Evolutionary conservation across 2,113 vertebrate species (phyloP), one percentile per base, ranked within the genome.

Genomic region (Cochlearius cochlearius): DNA sequence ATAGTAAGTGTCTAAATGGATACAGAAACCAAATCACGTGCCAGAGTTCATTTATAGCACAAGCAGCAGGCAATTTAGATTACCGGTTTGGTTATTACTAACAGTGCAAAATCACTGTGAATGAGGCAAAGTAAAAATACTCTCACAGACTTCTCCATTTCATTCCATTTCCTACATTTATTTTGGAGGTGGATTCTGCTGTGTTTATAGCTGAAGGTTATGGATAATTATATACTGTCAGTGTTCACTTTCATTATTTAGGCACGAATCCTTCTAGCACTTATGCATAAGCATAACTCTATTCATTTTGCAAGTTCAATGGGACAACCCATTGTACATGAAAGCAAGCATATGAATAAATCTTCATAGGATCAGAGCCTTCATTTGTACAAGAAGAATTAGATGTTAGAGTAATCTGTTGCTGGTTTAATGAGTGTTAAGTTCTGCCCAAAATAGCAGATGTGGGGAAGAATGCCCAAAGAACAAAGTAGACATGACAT

Each of bases 401-500:
- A 87, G 52, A 91, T 89, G 66, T 72, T 89, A 83, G 59, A 55
- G 50, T 67, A 94, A 91, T 90, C 23, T 88, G 5, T 79, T 90
- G 69, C 45, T 79, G 63, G 19, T 86, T 90, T 75, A 93, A 58
- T 52, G 56, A 90, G 82, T 81, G 36, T 60, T 85, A 76, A 75
- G 2, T 79, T 90, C 81, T 82, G 93, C 92, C 49, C 90, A 91
- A 86, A 96, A 91, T 76, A 62, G 87, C 87, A 93, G 87, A 95
- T 91, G 87, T 93, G 62, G 80, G 93, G 77, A 85, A 88, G 67
- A 96, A 93, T 69, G 90, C 53, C 62, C 69, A 85, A 93, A 66
- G 87, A 91, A 94, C 71, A 90, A 95, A 93, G 92, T 21, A 96
- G 90, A 91, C 62, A 92, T 93, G 96, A 95, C 82, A 76, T 96